These are phyloP conservation scores for Chironomus tepperi DNA, from an alignment of 1,140 invertebrate species.

Conservation along the genomic window DNA sequence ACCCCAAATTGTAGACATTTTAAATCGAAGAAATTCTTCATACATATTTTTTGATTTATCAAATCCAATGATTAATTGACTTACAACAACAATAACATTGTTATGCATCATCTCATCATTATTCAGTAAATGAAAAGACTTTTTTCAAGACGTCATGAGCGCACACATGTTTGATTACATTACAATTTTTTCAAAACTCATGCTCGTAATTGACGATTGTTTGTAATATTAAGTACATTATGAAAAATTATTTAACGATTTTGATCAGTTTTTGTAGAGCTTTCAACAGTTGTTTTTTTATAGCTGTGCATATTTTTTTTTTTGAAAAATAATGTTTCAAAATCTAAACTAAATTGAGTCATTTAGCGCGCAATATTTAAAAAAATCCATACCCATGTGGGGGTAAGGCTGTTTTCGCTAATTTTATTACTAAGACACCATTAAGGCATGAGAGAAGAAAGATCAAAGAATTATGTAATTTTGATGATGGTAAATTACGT, in stretches of 20 bases:
- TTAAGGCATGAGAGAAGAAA: background rate
- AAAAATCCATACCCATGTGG: background rate
- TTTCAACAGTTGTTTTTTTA: background rate
- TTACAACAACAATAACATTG: background rate
- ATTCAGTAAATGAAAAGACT: background rate
- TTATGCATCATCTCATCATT: constrained; percentile 3
- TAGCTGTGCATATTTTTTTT: background rate
- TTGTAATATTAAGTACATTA: background rate
- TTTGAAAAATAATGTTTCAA: constrained; percentile 1
- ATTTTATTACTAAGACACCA: constrained; percentile 7
- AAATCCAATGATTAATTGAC: constrained; percentile 14
- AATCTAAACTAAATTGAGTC: constrained; percentile 11
- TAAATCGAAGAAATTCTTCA: background rate
- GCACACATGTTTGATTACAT: background rate
- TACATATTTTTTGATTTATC: background rate
- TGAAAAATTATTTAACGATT: constrained; percentile 12
- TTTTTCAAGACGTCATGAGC: no score
- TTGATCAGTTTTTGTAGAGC: background rate
- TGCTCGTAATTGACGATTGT: background rate
- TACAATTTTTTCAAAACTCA: background rate
- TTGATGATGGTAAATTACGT: background rate
- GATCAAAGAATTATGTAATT: constrained; percentile 14
- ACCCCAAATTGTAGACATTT: no score
- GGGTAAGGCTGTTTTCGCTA: background rate
- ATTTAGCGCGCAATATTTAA: background rate